These are phyloP conservation scores for Sclerurus mexicanus DNA, from an alignment of 2,113 vertebrate species.

Conservation along the genomic window DNA sequence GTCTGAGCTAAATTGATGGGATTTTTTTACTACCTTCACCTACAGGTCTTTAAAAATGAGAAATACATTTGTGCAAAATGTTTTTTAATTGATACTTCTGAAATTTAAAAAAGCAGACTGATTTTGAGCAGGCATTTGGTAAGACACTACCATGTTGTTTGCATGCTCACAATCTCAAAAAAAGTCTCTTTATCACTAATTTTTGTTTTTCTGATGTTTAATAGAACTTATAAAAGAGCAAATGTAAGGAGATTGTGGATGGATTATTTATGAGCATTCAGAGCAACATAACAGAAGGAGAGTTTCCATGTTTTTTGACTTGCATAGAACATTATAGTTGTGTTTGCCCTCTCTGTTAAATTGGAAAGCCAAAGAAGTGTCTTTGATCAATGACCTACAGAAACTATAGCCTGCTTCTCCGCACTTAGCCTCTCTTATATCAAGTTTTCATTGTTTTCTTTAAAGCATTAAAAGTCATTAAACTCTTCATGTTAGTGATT, in stretches of 20 bases:
- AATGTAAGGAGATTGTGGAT: neutral
- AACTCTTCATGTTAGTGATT: neutral
- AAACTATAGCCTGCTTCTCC: neutral
- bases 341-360: neutral
- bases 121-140: neutral
- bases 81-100: neutral
- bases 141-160: neutral
- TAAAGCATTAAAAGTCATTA: neutral
- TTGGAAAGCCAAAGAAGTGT: neutral
- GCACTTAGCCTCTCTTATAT: neutral
- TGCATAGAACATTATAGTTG: neutral
- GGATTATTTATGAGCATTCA: neutral
- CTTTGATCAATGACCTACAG: neutral
- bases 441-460: neutral
- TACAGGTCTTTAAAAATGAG: neutral
- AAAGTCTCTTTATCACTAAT: neutral
- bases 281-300: neutral
- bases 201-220: neutral
- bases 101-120: neutral
- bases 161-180: neutral
- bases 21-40: neutral
- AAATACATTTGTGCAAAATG: neutral
- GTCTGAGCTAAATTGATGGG: neutral
- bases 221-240: neutral
- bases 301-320: neutral